phyloP scores from a whole-genome alignment of 2,797 vertebrate genomes.

The Acrossocheilus wenchowensis region DNA sequence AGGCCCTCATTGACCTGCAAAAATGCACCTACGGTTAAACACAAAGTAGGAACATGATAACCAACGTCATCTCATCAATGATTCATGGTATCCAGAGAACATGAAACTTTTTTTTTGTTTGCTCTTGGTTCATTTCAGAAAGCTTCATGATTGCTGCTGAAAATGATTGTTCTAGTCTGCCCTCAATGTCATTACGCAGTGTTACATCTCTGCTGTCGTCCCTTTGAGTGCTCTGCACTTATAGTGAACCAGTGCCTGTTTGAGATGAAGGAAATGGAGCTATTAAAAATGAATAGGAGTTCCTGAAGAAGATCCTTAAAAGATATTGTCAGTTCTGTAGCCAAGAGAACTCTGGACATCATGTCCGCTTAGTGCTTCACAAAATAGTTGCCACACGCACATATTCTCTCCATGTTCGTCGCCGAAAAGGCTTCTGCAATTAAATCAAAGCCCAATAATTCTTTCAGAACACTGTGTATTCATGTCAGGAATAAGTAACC shows the following conservation, averaged over 20 bases:
- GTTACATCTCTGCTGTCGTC: constrained; percentile 23
- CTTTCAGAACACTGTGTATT: neutral
- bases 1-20: neutral
- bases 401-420: neutral
- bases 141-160: constrained; percentile 13
- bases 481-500: constrained; percentile 18
- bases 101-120: constrained; percentile 8
- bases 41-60: neutral
- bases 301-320: constrained; percentile 41
- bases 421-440: neutral
- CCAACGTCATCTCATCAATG: neutral
- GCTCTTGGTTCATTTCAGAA: constrained; percentile 26
- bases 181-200: constrained; percentile 2
- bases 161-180: constrained; percentile 26
- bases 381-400: constrained; percentile 1
- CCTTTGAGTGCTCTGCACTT: constrained; percentile 33
- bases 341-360: constrained; percentile 35
- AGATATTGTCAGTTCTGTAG: constrained; percentile 29
- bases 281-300: constrained; percentile 55
- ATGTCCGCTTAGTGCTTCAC: constrained; percentile 7
- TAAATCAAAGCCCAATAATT: constrained; percentile 25
- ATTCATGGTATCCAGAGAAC: constrained; percentile 9
- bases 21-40: neutral
- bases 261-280: constrained; percentile 50
- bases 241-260: constrained; percentile 20